Conservation (phyloP, 2,888 invertebrate species). For the Habrosyne pyritoides region DNA sequence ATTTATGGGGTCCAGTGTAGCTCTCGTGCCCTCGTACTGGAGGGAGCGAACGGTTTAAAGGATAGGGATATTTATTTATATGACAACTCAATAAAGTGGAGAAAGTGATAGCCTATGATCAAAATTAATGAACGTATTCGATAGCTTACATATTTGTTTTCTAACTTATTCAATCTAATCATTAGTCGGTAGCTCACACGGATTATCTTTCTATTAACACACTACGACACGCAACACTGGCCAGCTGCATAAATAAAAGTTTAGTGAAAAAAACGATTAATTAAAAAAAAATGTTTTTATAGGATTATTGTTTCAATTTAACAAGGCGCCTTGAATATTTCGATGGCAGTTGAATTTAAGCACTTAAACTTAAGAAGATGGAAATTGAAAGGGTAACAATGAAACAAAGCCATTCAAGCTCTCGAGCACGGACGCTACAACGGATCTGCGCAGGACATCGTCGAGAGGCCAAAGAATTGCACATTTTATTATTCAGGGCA, state of each 20-base stretch:
- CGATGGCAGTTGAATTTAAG: slow-evolving; percentile 43
- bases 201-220: neutral
- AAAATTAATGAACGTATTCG: slow-evolving; percentile 59
- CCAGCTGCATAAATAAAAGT: neutral
- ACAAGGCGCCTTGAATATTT: slow-evolving; percentile 26
- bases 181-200: neutral
- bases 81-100: slow-evolving; percentile 67
- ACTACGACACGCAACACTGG: neutral
- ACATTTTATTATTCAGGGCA: slow-evolving; percentile 62
- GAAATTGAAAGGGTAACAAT: slow-evolving; percentile 53
- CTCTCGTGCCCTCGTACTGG: slow-evolving; percentile 54
- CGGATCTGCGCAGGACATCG: slow-evolving; percentile 49
- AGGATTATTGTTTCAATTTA: neutral
- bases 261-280: neutral
- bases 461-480: slow-evolving; percentile 51
- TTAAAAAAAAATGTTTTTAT: neutral
- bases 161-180: neutral
- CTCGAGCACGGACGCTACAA: slow-evolving; percentile 58
- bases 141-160: slow-evolving; percentile 46
- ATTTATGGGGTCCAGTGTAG: slow-evolving; percentile 70
- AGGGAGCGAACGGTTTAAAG: slow-evolving; percentile 57
- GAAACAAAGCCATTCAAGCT: slow-evolving; percentile 51
- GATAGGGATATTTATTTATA: slow-evolving; percentile 69
- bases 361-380: slow-evolving; percentile 32
- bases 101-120: slow-evolving; percentile 58